These are phyloP conservation scores for Euleptes europaea DNA, from an alignment of 2,113 vertebrate genomes.

Conservation along the genomic window DNA sequence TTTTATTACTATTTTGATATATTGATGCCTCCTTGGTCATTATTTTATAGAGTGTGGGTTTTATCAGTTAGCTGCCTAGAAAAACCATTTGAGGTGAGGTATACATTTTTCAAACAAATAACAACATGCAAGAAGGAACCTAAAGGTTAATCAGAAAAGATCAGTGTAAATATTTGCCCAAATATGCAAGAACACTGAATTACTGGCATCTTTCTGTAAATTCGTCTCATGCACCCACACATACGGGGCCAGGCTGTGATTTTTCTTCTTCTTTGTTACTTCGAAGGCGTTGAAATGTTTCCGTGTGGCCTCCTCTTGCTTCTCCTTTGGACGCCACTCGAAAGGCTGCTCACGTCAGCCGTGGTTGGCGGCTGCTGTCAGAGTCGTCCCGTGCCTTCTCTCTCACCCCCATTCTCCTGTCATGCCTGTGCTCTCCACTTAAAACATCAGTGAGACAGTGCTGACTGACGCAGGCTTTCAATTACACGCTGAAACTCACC, in stretches of 20 bases:
- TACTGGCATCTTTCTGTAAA: not conserved
- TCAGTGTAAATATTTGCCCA: not conserved
- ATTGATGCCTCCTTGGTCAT: too few species aligned
- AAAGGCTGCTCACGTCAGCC: accelerated
- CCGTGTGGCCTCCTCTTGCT: accelerated
- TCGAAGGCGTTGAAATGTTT: accelerated
- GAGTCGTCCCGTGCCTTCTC: not conserved
- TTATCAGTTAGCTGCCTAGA: not conserved
- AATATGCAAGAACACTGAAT: not conserved
- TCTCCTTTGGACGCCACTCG: accelerated
- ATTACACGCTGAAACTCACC: not conserved
- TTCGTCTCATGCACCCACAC: not conserved
- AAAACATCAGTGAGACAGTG: accelerated
- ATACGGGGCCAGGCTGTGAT: not conserved
- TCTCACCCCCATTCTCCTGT: not conserved
- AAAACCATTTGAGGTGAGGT: not conserved
- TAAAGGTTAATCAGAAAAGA: not conserved
- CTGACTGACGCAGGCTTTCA: not conserved
- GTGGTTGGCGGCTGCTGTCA: not conserved
- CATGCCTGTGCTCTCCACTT: not conserved
- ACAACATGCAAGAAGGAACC: not conserved
- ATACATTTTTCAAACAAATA: not conserved
- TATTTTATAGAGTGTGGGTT: not conserved
- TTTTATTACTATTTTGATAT: too few species aligned
- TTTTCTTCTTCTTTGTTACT: not conserved